Conservation (phyloP, 2,797 vertebrate genomes). For the Enteromius treurensis region DNA sequence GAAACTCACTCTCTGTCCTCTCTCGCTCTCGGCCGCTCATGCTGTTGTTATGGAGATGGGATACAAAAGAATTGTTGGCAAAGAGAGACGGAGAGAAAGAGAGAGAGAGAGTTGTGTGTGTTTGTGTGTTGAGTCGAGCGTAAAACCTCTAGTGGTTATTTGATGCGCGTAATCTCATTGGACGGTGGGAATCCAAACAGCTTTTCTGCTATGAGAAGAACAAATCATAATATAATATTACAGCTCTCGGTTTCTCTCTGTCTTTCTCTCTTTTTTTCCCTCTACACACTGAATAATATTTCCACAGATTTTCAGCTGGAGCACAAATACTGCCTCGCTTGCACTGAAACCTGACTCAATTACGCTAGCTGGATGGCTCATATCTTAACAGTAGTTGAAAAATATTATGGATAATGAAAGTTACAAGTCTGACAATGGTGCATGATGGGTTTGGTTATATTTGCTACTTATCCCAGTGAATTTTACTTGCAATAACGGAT, state of each 20-base stretch:
- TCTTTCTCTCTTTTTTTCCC: background rate
- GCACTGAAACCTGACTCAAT: conserved; percentile 14
- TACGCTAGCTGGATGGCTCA: background rate
- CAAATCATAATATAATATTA: conserved; percentile 37
- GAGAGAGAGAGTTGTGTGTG: conserved; percentile 40
- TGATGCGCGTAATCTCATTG: conserved; percentile 66
- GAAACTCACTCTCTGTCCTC: conserved; percentile 55
- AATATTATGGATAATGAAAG: conserved; percentile 8
- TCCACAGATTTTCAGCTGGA: background rate
- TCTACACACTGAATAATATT: background rate
- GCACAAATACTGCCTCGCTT: background rate
- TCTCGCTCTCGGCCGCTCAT: conserved; percentile 63
- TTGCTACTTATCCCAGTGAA: background rate
- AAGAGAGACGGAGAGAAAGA: conserved; percentile 67
- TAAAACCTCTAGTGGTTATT: conserved; percentile 44
- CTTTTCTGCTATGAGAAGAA: conserved; percentile 41
- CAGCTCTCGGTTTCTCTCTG: conserved; percentile 5
- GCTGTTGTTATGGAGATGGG: conserved; percentile 85
- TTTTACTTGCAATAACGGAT: background rate
- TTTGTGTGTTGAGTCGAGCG: conserved; percentile 12
- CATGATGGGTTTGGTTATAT: background rate
- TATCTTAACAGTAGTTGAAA: background rate
- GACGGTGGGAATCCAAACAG: conserved; percentile 57
- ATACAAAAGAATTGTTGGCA: conserved; percentile 76
- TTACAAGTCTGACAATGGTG: conserved; percentile 12